Evolutionary conservation across 1,140 invertebrate species (phyloP).

Genomic region (Schlechtendalia chinensis): DNA sequence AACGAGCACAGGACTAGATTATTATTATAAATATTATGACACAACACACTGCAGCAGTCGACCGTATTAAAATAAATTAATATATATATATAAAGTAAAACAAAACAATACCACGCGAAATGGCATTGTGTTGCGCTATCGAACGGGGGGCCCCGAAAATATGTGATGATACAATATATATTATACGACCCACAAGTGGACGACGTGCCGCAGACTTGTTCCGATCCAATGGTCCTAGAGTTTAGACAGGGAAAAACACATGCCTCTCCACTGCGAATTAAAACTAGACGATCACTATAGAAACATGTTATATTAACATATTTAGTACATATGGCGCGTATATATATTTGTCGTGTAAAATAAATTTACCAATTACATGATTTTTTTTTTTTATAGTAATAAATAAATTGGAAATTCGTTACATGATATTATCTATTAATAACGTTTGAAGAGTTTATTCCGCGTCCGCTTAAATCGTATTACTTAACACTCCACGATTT

Average conservation of each 20-base stretch:
- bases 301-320: background rate
- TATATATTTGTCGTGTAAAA: too few species aligned
- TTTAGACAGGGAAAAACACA: constrained; percentile 16
- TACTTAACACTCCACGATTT: too few species aligned
- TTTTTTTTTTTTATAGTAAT: too few species aligned
- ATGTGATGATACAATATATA: background rate
- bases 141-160: background rate
- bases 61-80: constrained; percentile 18
- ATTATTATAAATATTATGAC: background rate
- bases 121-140: background rate
- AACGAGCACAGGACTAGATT: background rate
- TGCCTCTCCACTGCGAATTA: constrained; percentile 6
- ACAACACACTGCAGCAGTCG: background rate
- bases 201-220: too few species aligned
- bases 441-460: too few species aligned
- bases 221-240: constrained; percentile 13
- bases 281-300: background rate
- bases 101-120: background rate
- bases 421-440: too few species aligned
- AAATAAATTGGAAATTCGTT: too few species aligned
- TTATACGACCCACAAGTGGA: too few species aligned
- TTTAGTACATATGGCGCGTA: background rate
- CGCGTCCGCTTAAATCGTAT: too few species aligned
- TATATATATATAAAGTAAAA: background rate
- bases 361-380: too few species aligned